Percentiles rank a stretch among this genome's conserved stretches.
Evolutionary conservation across 2,797 vertebrate species (phyloP).

Genomic region (Sebastes iracundus): DNA sequence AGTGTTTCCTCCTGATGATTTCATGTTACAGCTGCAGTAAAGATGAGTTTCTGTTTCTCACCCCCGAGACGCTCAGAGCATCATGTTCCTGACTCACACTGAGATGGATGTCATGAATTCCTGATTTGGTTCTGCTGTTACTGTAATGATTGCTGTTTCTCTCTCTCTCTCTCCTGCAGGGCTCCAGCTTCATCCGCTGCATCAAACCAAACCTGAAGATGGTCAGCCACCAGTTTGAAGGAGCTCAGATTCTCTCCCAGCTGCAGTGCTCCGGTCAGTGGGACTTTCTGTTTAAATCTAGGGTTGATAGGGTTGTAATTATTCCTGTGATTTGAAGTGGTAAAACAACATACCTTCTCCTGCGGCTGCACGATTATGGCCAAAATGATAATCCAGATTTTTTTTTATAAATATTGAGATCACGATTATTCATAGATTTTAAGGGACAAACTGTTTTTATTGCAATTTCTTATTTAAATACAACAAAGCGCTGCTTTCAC

Average conservation of each 20-base stretch:
- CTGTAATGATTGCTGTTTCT: background rate
- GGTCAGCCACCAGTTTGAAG: constrained; percentile 95
- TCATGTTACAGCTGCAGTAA: background rate
- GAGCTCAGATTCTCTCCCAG: constrained; percentile 96
- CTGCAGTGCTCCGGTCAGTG: constrained; percentile 94
- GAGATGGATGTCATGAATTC: background rate
- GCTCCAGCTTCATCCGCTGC: constrained; percentile 96
- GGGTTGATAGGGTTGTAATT: too few relatives aligned
- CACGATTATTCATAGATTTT: too few relatives aligned
- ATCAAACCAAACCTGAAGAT: constrained; percentile 99
- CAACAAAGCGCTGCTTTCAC: too few relatives aligned
- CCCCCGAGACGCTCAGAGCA: background rate
- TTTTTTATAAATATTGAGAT: too few relatives aligned
- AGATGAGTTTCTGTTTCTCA: background rate
- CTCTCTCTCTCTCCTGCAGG: constrained; percentile 76
- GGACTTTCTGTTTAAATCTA: background rate
- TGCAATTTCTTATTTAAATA: too few relatives aligned
- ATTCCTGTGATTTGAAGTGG: too few relatives aligned
- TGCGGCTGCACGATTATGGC: too few relatives aligned
- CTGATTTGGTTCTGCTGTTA: background rate
- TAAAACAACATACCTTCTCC: background rate
- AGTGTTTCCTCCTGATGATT: constrained; percentile 67
- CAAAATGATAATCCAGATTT: too few relatives aligned
- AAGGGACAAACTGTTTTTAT: too few relatives aligned
- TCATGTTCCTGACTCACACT: background rate